Percentiles rank a stretch among this genome's conserved stretches.
Conservation (phyloP, 2,113 vertebrate species). For the Chlamydotis undulata region DNA sequence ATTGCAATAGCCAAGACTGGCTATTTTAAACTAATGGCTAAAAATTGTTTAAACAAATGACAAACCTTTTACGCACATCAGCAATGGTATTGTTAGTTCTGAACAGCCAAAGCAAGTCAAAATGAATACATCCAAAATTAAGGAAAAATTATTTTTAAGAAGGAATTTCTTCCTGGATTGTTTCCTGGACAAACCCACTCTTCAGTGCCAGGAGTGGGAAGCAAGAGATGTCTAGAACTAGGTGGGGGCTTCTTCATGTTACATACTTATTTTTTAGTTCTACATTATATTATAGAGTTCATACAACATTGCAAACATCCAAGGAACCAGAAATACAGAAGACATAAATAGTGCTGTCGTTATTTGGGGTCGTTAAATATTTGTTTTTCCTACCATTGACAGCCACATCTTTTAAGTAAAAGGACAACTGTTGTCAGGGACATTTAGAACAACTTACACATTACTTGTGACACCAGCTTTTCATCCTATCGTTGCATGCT, state of each 20-base stretch:
- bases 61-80: background rate
- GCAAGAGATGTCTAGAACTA: background rate
- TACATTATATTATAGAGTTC: background rate
- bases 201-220: background rate
- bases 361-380: background rate
- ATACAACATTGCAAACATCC: background rate
- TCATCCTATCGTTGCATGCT: background rate
- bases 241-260: background rate
- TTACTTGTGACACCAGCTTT: background rate
- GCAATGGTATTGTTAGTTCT: background rate
- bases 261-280: background rate
- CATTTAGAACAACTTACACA: background rate
- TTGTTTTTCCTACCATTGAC: background rate
- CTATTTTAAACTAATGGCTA: background rate
- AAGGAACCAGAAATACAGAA: background rate
- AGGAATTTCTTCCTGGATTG: background rate
- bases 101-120: background rate
- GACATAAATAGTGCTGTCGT: background rate
- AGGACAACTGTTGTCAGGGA: background rate
- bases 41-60: background rate
- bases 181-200: background rate
- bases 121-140: background rate
- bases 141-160: background rate
- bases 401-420: background rate
- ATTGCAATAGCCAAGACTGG: background rate